A percentile compares a stretch with the other conserved stretches of the same genome.
Evolutionary conservation across 1,140 invertebrate genomes (phyloP).

Genomic region (Olivierus martensii): DNA sequence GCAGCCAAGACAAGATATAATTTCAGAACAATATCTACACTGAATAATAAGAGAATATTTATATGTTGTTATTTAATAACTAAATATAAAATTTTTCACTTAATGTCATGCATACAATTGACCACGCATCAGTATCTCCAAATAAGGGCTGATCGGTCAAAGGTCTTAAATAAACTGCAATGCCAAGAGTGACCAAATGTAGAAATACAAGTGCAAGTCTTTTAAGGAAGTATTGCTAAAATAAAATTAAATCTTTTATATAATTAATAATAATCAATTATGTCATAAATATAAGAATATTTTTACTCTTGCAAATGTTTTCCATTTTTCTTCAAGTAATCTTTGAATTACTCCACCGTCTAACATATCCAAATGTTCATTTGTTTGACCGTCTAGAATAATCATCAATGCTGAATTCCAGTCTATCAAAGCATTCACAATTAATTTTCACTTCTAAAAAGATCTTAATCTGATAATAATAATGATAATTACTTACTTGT

Average conservation of each 20-base stretch:
- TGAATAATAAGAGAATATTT: constrained; percentile 18
- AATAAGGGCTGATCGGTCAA: constrained; percentile 37
- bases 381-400: constrained; percentile 85
- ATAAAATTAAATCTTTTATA: not conserved
- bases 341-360: constrained; percentile 95
- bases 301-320: constrained; percentile 85
- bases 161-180: constrained; percentile 78
- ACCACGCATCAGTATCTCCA: constrained; percentile 2
- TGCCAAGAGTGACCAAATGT: constrained; percentile 73
- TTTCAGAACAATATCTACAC: constrained; percentile 60
- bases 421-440: constrained; percentile 42
- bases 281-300: not conserved
- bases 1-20: constrained; percentile 67
- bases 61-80: no score
- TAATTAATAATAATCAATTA: not conserved
- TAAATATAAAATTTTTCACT: no score
- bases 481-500: constrained; percentile 65
- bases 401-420: constrained; percentile 98
- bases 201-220: constrained; percentile 65
- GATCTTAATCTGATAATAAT: no score
- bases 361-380: constrained; percentile 97
- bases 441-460: no score
- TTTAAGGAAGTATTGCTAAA: not conserved
- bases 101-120: constrained; percentile 16
- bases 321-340: constrained; percentile 97